A percentile compares a stretch with the other conserved stretches of the same genome.
phyloP scores from a whole-genome alignment of 2,113 vertebrate genomes.

The Trochalopteron elliotii region DNA sequence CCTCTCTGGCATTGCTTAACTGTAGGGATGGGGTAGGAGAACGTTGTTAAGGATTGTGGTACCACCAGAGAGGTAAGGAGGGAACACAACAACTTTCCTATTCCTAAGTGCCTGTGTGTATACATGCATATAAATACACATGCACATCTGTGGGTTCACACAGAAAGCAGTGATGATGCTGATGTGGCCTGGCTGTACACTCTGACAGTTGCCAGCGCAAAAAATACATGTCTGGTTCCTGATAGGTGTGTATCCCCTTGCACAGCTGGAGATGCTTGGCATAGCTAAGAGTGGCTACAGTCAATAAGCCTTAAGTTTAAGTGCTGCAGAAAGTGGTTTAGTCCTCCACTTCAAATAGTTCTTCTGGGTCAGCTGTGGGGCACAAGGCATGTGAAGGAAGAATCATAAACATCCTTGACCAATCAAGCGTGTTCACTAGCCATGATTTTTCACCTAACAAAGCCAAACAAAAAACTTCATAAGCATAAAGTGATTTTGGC shows the following conservation, averaged over 20 bases:
- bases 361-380: not conserved
- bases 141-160: rapidly evolving
- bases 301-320: not conserved
- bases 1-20: not conserved
- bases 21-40: not conserved
- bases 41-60: not conserved
- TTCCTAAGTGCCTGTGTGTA: not conserved
- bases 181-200: not conserved
- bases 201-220: not conserved
- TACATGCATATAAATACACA: rapidly evolving
- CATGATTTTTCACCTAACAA: not conserved
- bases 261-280: not conserved
- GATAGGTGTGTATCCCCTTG: not conserved
- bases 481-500: not conserved
- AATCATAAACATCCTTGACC: not conserved
- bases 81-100: not conserved
- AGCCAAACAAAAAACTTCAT: not conserved
- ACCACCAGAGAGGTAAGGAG: not conserved
- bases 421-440: not conserved
- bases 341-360: not conserved
- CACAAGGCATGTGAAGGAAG: not conserved
- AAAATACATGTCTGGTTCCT: not conserved
- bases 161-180: not conserved
- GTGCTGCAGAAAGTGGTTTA: not conserved
- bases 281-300: not conserved